Evolutionary conservation across 2,888 invertebrate species (phyloP).

Genomic region (Drosophila subquinaria): DNA sequence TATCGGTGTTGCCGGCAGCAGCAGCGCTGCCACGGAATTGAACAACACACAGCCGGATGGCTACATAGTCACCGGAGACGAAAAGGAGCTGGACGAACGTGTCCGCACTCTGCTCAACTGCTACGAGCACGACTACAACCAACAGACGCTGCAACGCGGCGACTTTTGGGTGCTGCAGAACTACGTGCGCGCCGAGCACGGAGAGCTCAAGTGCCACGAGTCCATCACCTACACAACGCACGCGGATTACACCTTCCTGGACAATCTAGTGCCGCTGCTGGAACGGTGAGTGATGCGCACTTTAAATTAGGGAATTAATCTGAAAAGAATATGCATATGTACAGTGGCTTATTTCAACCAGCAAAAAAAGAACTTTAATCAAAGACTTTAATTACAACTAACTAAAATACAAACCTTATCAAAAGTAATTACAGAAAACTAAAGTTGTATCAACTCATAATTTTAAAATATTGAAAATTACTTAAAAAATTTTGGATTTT

Average conservation of each 20-base stretch:
- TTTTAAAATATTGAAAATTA: no score
- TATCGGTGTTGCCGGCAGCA: constrained; percentile 56
- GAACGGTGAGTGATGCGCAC: constrained; percentile 87
- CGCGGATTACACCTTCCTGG: constrained; percentile 95
- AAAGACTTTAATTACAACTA: no score
- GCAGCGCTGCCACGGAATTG: constrained; percentile 49
- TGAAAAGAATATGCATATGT: no score
- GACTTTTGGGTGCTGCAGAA: constrained; percentile 96
- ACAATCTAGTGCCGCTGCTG: constrained; percentile 94
- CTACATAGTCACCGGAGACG: constrained; percentile 83
- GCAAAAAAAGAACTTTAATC: no score
- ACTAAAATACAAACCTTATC: no score
- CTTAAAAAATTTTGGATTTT: no score
- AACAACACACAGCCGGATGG: constrained; percentile 82
- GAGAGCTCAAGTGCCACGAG: constrained; percentile 91
- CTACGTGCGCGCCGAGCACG: constrained; percentile 91
- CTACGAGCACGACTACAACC: constrained; percentile 88
- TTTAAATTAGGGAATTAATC: not conserved
- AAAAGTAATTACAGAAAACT: no score
- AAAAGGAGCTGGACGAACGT: constrained; percentile 85
- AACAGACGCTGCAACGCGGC: constrained; percentile 90
- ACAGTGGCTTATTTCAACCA: no score
- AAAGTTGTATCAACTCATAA: no score
- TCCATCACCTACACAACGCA: constrained; percentile 96
- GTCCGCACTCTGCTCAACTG: constrained; percentile 87